Evolutionary conservation across 2,888 invertebrate genomes (phyloP).

Genomic region (Hypsopygia costalis): DNA sequence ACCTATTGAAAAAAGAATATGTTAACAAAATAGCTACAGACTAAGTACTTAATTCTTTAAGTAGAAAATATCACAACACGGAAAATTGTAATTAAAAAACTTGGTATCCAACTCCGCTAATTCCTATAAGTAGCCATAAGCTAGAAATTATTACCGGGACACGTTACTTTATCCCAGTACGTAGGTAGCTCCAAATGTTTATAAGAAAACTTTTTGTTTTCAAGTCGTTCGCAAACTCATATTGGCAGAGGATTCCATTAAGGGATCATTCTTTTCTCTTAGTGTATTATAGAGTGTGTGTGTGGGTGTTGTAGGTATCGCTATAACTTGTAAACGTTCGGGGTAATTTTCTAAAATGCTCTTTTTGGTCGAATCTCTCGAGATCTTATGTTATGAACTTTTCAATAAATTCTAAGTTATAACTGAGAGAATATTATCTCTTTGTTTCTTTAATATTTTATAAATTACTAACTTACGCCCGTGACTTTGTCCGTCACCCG

Average conservation of each 20-base stretch:
- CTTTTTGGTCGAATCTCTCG: too few relatives aligned
- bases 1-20: too few relatives aligned
- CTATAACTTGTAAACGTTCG: too few relatives aligned
- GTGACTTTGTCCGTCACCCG: too few relatives aligned
- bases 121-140: slow-evolving; percentile 25
- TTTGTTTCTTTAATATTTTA: too few relatives aligned
- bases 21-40: too few relatives aligned
- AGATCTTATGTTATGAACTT: too few relatives aligned
- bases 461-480: too few relatives aligned
- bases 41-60: too few relatives aligned
- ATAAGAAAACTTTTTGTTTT: slow-evolving; percentile 6
- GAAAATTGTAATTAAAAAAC: slow-evolving; percentile 33
- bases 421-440: too few relatives aligned
- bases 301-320: neutral
- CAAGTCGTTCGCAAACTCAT: slow-evolving; percentile 10
- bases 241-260: slow-evolving; percentile 5
- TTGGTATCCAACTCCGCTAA: slow-evolving; percentile 17
- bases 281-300: neutral
- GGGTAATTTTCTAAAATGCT: too few relatives aligned
- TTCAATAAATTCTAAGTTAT: too few relatives aligned
- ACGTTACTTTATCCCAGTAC: slow-evolving; percentile 9
- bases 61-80: neutral
- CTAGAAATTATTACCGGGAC: slow-evolving; percentile 23
- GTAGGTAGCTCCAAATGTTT: neutral
- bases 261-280: neutral